Evolutionary conservation across 2,888 invertebrate species (phyloP), one percentile per base, ranked within the genome.

Genomic region (Thelaira solivaga): DNA sequence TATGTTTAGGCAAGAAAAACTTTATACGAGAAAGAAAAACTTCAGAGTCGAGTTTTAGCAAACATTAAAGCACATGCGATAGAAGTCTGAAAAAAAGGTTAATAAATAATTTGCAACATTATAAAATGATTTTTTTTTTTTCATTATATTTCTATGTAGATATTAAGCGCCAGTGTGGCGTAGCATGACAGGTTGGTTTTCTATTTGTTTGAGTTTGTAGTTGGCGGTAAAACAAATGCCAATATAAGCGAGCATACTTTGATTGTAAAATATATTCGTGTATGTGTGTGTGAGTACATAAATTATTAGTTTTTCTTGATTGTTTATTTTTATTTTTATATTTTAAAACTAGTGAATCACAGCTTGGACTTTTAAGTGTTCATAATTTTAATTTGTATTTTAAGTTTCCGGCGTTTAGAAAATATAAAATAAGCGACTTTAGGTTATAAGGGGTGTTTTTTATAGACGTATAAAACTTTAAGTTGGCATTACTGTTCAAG

Each of bases 101-200:
- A 57, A 78, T 69, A 74, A 65, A 78, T 73, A 61, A 73, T 78
- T 53, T 69, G 68, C 64, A 74, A 69, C 73, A 65, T 77, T 59
- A 72, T 55, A 51, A 67, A 61, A 61, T 36, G 24, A 11, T 53
- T 55, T 29, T 45, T 29, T 61, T 34, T 61, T 43, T 18, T 2
- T n/a, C n/a, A n/a, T n/a, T n/a, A n/a, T n/a, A n/a, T n/a, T n/a
- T n/a, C n/a, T n/a, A n/a, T n/a, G n/a, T n/a, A n/a, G 24, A 13
- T 68, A 55, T 34, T 77, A 73, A 78, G 69, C 77, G 77, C 77
- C 77, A 59, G 53, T 45, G 64, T 59, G 73, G 53, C 68, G 68
- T 69, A 47, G 64, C 53, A 69, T 78, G 69, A 69, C 77, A 78
- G 77, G 77, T 78, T 78, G 67, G 73, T 53, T 57, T 43, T 18